Conservation (phyloP, 2,797 vertebrate genomes). For the Triplophysa yarkandensis region DNA sequence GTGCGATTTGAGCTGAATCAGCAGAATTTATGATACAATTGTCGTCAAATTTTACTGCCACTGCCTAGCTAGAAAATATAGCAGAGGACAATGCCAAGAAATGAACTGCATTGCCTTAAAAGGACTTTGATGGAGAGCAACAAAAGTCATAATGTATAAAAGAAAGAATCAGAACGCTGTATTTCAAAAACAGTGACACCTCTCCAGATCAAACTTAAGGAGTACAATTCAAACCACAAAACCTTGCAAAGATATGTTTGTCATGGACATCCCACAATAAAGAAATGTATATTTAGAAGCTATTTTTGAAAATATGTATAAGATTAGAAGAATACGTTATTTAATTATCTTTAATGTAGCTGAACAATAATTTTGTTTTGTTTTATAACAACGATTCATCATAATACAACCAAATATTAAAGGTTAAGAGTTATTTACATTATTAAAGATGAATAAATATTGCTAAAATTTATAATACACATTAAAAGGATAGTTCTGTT, state of each 20-base stretch:
- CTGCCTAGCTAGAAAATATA: conserved; percentile 2
- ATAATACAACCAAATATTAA: too few species aligned
- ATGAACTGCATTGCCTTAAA: background rate
- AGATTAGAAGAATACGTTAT: too few species aligned
- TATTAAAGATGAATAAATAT: too few species aligned
- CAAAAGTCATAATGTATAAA: conserved; percentile 1
- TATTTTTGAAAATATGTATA: too few species aligned
- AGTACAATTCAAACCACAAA: background rate
- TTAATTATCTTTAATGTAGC: too few species aligned
- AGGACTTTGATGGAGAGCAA: background rate
- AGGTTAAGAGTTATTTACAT: too few species aligned
- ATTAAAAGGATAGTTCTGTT: too few species aligned
- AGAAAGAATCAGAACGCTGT: background rate
- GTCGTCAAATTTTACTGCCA: background rate
- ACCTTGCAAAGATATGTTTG: background rate
- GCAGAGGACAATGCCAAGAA: background rate
- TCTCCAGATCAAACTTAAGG: conserved; percentile 5
- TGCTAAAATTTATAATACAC: too few species aligned
- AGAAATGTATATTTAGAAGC: too few species aligned
- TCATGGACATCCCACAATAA: background rate
- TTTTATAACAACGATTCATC: too few species aligned
- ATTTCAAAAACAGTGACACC: conserved; percentile 15
- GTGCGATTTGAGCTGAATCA: background rate
- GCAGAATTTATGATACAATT: background rate
- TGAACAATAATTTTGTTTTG: too few species aligned